Percentiles rank a stretch among this genome's conserved stretches.
Conservation (phyloP, 1,140 invertebrate species). For the Drosophila sp. region DNA sequence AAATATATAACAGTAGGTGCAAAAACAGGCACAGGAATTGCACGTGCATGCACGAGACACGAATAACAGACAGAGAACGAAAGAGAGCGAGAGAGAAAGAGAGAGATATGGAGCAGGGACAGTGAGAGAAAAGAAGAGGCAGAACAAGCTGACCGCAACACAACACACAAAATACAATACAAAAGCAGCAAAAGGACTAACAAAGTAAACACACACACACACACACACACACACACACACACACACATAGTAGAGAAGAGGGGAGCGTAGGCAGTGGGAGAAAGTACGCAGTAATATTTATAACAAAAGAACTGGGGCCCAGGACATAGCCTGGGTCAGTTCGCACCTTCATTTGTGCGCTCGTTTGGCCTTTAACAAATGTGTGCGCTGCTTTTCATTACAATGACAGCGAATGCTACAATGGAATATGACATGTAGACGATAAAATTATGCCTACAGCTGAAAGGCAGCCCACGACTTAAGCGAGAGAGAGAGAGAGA, state of each 20-base stretch:
- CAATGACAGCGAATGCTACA: conserved; percentile 82
- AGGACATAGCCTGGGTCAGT: conserved; percentile 63
- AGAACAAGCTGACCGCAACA: conserved; percentile 47
- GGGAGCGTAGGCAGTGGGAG: neutral
- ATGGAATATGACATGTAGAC: conserved; percentile 81
- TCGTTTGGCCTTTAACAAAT: conserved; percentile 80
- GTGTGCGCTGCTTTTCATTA: conserved; percentile 70
- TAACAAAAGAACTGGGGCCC: conserved; percentile 46
- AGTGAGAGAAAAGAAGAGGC: neutral
- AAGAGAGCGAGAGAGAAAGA: neutral
- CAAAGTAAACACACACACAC: conserved; percentile 23
- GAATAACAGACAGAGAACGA: conserved; percentile 40
- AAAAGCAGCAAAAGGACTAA: conserved; percentile 37
- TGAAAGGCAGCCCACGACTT: conserved; percentile 20
- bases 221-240: neutral
- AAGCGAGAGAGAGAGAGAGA: neutral
- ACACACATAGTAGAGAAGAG: neutral
- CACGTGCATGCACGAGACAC: conserved; percentile 50
- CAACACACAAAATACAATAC: conserved; percentile 33
- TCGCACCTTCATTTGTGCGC: conserved; percentile 76
- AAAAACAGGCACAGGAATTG: conserved; percentile 74
- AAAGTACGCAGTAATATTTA: conserved; percentile 44
- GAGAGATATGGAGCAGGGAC: neutral
- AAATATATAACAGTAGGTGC: conserved; percentile 69
- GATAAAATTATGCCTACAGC: conserved; percentile 75